Conservation (phyloP, 2,888 invertebrate genomes). For the Magallana nippona region DNA sequence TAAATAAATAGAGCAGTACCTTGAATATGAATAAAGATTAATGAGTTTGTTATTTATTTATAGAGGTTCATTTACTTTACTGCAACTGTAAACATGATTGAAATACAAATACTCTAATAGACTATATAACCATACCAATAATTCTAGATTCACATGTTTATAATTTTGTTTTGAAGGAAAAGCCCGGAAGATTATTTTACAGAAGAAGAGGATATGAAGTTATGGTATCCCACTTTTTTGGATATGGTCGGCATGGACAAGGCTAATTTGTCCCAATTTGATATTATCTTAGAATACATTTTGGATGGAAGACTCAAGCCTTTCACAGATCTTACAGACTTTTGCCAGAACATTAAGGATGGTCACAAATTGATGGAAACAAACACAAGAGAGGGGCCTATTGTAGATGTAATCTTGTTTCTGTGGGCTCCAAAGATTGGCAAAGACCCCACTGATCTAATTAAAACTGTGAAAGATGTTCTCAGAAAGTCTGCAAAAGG, state of each 20-base stretch:
- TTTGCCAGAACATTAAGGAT: background rate
- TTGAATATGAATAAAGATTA: no score
- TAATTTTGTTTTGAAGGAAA: background rate
- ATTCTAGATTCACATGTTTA: background rate
- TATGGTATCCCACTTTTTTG: background rate
- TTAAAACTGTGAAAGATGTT: background rate
- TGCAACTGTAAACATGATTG: no score
- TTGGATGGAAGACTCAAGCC: background rate
- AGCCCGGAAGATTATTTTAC: background rate
- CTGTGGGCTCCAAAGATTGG: slow-evolving; percentile 5
- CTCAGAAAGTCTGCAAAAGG: no score
- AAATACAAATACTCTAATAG: no score
- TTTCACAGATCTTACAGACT: background rate
- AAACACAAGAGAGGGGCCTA: background rate
- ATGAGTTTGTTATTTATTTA: no score
- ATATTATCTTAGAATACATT: background rate
- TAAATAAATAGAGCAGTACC: no score
- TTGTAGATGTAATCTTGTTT: slow-evolving; percentile 1
- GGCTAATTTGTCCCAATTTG: background rate
- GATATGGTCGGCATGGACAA: background rate
- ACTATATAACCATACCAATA: no score
- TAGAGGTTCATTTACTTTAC: no score
- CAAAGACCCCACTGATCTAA: background rate
- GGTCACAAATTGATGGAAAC: background rate
- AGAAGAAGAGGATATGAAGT: background rate